A percentile compares a stretch with the other conserved stretches of the same genome.
These are phyloP conservation scores for Tenualosa thibaudeaui DNA, from an alignment of 2,797 vertebrate genomes.

Conservation along the genomic window DNA sequence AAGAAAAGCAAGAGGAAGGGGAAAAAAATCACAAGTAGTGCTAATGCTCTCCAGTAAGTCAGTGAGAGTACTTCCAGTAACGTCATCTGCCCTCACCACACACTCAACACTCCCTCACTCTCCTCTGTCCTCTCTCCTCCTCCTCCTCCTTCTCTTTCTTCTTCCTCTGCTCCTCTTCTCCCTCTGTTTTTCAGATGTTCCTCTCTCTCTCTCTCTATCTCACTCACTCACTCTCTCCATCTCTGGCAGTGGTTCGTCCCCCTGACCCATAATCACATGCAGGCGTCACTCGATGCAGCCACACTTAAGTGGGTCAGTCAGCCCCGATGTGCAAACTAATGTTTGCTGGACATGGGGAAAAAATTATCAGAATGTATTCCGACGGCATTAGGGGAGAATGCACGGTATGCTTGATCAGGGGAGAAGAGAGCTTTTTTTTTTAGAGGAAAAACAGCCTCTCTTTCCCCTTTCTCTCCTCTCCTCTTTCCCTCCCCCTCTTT, in stretches of 20 bases:
- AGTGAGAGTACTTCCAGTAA: conserved; percentile 76
- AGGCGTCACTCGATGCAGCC: conserved; percentile 81
- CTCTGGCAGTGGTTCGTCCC: conserved; percentile 82
- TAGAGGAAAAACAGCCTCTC: neutral
- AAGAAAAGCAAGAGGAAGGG: conserved; percentile 28
- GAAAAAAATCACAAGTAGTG: conserved; percentile 21
- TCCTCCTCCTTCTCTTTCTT: conserved; percentile 28
- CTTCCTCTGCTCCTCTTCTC: conserved; percentile 56
- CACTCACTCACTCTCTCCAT: conserved; percentile 26
- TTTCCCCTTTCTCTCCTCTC: neutral
- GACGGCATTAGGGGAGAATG: conserved; percentile 83
- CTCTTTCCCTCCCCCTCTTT: neutral
- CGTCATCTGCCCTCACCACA: conserved; percentile 53
- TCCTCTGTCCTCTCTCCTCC: neutral
- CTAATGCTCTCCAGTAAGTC: conserved; percentile 49
- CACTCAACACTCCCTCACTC: conserved; percentile 10
- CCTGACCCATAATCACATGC: conserved; percentile 87
- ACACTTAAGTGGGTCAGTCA: conserved; percentile 85
- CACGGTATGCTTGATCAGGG: conserved; percentile 78
- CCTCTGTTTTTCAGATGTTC: conserved; percentile 77
- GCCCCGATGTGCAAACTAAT: conserved; percentile 86
- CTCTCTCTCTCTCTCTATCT: conserved; percentile 63
- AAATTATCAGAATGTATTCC: conserved; percentile 86
- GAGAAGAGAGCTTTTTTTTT: conserved; percentile 43
- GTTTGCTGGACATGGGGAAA: conserved; percentile 86